Conservation (phyloP, 2,888 invertebrate species). For the Leucoptera coffeella region DNA sequence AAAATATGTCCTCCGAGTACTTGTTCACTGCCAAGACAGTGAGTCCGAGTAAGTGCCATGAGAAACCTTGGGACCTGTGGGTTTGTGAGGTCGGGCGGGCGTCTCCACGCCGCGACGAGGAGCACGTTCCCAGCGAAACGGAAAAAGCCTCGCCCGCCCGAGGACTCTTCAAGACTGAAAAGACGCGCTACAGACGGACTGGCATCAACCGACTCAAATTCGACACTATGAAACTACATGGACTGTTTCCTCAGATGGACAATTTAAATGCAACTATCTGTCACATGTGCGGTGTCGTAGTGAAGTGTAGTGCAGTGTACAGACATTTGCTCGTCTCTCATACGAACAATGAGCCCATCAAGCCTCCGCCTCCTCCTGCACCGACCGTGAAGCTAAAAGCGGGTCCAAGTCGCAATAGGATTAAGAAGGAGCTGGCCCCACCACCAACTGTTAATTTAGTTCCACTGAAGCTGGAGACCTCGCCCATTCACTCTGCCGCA, state of each 20-base stretch:
- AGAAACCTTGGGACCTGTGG: slow-evolving; percentile 49
- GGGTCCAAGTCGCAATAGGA: slow-evolving; percentile 22
- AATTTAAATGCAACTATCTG: slow-evolving; percentile 71
- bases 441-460: slow-evolving; percentile 25
- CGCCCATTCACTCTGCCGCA: slow-evolving; percentile 25
- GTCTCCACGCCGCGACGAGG: slow-evolving; percentile 37
- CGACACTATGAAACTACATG: slow-evolving; percentile 68
- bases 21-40: slow-evolving; percentile 32
- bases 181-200: slow-evolving; percentile 26
- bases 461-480: slow-evolving; percentile 28
- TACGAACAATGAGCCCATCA: slow-evolving; percentile 26
- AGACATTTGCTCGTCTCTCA: slow-evolving; percentile 63
- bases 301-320: slow-evolving; percentile 72
- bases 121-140: slow-evolving; percentile 13
- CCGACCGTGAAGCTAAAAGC: slow-evolving; percentile 20
- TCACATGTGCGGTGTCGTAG: slow-evolving; percentile 68
- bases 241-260: slow-evolving; percentile 72
- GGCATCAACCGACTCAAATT: slow-evolving; percentile 46
- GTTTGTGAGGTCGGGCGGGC: slow-evolving; percentile 40
- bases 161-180: slow-evolving; percentile 21
- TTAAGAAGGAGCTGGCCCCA: slow-evolving; percentile 31
- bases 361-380: slow-evolving; percentile 37
- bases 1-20: slow-evolving; percentile 40
- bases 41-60: slow-evolving; percentile 42
- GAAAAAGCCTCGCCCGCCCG: slow-evolving; percentile 20